These are phyloP conservation scores for Hoplodrina blanda DNA, from an alignment of 2,888 invertebrate genomes.

Conservation along the genomic window DNA sequence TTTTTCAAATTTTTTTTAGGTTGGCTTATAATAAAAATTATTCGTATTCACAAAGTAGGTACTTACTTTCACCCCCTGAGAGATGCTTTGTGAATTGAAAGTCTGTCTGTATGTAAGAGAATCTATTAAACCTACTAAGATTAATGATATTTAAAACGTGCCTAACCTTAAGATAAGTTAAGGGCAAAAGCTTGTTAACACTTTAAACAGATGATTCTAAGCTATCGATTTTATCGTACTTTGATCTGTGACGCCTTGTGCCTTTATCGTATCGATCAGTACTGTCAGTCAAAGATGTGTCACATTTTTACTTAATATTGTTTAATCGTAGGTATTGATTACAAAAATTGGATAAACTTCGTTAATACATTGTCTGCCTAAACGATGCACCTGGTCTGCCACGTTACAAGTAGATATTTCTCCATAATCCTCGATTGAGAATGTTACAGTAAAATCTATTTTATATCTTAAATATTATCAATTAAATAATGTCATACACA, in stretches of 20 bases:
- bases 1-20: too few relatives aligned
- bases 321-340: constrained; percentile 18
- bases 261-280: constrained; percentile 18
- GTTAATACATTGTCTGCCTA: too few relatives aligned
- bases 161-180: not conserved
- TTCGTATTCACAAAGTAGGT: too few relatives aligned
- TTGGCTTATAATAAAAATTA: too few relatives aligned
- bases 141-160: not conserved
- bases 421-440: too few relatives aligned
- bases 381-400: not conserved
- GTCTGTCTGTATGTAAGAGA: not conserved
- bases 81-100: too few relatives aligned
- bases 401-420: too few relatives aligned
- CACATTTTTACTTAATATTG: constrained; percentile 8
- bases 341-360: not conserved
- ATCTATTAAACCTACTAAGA: too few relatives aligned
- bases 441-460: too few relatives aligned
- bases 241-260: constrained; percentile 3
- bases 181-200: constrained; percentile 1
- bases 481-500: not conserved
- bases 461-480: too few relatives aligned
- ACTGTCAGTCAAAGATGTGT: constrained; percentile 18
- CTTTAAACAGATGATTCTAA: constrained; percentile 17
- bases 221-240: constrained; percentile 27
- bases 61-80: too few relatives aligned